phyloP scores from a whole-genome alignment of 2,888 invertebrate species.

The Tipula lateralis region DNA sequence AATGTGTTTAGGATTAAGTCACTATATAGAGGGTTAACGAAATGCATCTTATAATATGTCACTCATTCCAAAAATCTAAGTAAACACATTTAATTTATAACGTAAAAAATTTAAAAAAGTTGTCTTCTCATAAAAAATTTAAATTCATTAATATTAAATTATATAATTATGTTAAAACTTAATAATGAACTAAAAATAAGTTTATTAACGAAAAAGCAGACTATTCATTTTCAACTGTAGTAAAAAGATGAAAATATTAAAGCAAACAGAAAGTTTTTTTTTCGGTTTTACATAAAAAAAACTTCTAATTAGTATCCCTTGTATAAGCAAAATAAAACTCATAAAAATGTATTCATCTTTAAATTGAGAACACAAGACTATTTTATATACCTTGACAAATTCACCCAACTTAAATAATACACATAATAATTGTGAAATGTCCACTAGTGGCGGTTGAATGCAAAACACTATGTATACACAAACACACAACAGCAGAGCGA shows the following conservation, averaged over 20 bases:
- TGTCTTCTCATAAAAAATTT: not conserved
- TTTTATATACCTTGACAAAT: not conserved
- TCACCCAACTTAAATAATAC: not conserved
- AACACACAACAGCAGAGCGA: not conserved
- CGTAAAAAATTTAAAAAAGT: not conserved
- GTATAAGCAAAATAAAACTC: not conserved
- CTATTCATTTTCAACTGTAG: not conserved
- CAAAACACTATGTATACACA: not conserved
- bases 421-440: not conserved
- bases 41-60: no score
- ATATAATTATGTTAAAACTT: not conserved
- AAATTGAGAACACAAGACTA: not conserved
- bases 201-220: not conserved
- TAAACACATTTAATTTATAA: not conserved
- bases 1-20: no score
- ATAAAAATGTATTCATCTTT: not conserved
- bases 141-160: constrained; percentile 11
- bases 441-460: not conserved
- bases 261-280: constrained; percentile 13
- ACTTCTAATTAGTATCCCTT: not conserved
- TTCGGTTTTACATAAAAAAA: not conserved
- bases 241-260: not conserved
- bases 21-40: no score
- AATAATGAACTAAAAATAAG: not conserved
- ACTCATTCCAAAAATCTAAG: not conserved